A percentile compares a stretch with the other conserved stretches of the same genome.
These are phyloP conservation scores for Plagodis dolabraria DNA, from an alignment of 2,888 invertebrate species.

Conservation along the genomic window DNA sequence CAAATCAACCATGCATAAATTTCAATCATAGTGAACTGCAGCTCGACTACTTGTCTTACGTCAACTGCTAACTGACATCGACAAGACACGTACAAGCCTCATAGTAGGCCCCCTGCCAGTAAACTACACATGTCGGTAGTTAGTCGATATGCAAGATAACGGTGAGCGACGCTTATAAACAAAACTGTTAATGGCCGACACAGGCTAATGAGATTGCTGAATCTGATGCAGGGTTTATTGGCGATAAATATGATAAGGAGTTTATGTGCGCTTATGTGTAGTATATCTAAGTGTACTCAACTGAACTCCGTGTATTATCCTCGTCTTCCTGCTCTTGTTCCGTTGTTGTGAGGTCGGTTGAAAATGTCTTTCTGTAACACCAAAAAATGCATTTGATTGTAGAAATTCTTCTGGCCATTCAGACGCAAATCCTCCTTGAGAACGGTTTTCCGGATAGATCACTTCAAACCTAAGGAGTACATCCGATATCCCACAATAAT, in stretches of 20 bases:
- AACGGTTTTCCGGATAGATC: too few relatives aligned
- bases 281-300: too few relatives aligned
- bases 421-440: too few relatives aligned
- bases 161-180: constrained; percentile 34
- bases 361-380: too few relatives aligned
- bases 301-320: too few relatives aligned
- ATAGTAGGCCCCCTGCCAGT: constrained; percentile 18
- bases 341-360: too few relatives aligned
- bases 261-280: background rate
- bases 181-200: constrained; percentile 34
- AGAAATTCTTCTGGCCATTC: too few relatives aligned
- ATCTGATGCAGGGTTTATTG: constrained; percentile 20
- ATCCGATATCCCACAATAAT: too few relatives aligned
- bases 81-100: constrained; percentile 4
- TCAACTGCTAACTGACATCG: background rate
- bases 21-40: background rate
- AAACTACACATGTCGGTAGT: constrained; percentile 33
- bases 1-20: background rate
- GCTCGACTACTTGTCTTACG: background rate
- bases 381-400: too few relatives aligned
- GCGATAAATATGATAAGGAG: constrained; percentile 20
- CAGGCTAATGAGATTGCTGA: constrained; percentile 24
- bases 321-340: too few relatives aligned
- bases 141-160: constrained; percentile 27
- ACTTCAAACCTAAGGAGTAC: too few relatives aligned